Evolutionary conservation across 2,113 vertebrate genomes (phyloP), one percentile per base, ranked within the genome.

Genomic region (Sceloporus undulatus): DNA sequence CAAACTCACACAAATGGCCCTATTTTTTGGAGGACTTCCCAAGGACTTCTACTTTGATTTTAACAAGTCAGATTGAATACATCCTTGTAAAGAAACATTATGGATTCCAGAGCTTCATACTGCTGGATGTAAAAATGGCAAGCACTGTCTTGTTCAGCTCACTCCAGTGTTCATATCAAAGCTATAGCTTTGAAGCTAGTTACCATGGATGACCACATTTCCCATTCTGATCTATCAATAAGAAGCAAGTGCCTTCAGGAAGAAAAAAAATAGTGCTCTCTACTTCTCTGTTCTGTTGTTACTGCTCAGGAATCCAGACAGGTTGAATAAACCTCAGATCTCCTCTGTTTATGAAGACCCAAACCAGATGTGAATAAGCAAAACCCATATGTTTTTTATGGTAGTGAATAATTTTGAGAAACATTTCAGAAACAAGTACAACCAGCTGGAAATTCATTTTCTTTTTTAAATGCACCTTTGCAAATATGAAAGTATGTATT

Each of bases 301-400:
- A 6, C 18, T 94, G 82, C 82, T 94, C 90, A 93, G 77, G 87
- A 89, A 93, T 88, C 82, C 89, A 90, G 34, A 76, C 65, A 88
- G 88, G 75, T 11, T 91, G 91, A 93, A 92, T 93, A 94, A 91
- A 3, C 52, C 93, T 95, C 91, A 94, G 68, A 83, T 84, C 7
- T 71, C 82, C 25, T 89, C 84, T 89, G 66, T 78, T 91, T 88
- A 70, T 56, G 52, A 80, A 87, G 90, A 27, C 76, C 21, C 65
- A 54, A 0, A 29, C 79, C 75, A 48, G 0, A 11, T 29, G 68
- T 89, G 90, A 93, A 91, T 81, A 79, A 93, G 87, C 23, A 90
- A 62, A 16, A 86, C 16, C 27, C 85, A 23, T 5, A 54, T 59
- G 78, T 70, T 88, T 89, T 29, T 88, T 87, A 0, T 3, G 62